These are phyloP conservation scores for Diadema setosum DNA, from an alignment of 35 echinoderm and acorn worm species.

Conservation along the genomic window DNA sequence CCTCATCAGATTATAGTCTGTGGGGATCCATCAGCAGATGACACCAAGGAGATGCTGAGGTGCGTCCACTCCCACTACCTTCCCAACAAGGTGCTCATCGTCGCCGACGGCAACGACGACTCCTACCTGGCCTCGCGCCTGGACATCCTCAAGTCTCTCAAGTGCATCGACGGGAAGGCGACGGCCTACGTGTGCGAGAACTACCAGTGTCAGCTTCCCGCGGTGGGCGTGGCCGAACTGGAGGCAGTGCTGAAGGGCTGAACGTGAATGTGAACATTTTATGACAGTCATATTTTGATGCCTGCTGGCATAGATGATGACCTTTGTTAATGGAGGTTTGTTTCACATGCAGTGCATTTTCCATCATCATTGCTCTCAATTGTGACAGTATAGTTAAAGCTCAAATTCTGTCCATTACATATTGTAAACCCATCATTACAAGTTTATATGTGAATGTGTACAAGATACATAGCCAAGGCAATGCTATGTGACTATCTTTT, in stretches of 20 bases:
- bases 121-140: conserved; percentile 65
- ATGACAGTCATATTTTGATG: too few relatives aligned
- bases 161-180: conserved; percentile 69
- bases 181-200: conserved; percentile 97
- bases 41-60: conserved; percentile 62
- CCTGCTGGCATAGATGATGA: too few relatives aligned
- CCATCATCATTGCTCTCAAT: too few relatives aligned
- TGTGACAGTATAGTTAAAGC: too few relatives aligned
- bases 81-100: conserved; percentile 89
- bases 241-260: conserved; percentile 39
- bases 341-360: too few relatives aligned
- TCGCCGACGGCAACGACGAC: conserved; percentile 44
- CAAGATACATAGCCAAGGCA: too few relatives aligned
- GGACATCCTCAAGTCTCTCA: conserved; percentile 58
- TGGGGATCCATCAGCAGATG: conserved; percentile 42
- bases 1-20: conserved; percentile 81
- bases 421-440: too few relatives aligned
- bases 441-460: too few relatives aligned
- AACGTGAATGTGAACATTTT: not conserved
- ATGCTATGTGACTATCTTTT: too few relatives aligned
- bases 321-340: too few relatives aligned
- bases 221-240: conserved; percentile 53
- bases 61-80: conserved; percentile 68
- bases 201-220: conserved; percentile 85
- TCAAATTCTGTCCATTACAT: too few relatives aligned